These are phyloP conservation scores for Chloroclystis v-ata DNA, from an alignment of 2,888 invertebrate species.

Conservation along the genomic window DNA sequence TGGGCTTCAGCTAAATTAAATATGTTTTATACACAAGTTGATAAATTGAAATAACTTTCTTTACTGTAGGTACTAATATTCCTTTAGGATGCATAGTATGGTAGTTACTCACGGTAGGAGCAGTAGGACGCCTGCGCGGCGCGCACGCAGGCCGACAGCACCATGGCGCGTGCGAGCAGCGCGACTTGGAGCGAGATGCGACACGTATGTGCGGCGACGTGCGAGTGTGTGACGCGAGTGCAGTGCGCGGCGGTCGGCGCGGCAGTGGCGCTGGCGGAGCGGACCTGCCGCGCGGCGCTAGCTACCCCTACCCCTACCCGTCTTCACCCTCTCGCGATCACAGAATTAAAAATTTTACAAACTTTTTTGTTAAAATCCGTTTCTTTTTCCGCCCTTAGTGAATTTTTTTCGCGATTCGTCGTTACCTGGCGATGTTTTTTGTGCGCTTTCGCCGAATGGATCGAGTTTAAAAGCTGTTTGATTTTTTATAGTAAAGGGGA, in stretches of 20 bases:
- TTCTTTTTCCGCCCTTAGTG: constrained; percentile 77
- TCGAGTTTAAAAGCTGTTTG: constrained; percentile 76
- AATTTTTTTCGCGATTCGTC: constrained; percentile 73
- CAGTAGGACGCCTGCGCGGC: constrained; percentile 55
- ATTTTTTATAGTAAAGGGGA: constrained; percentile 72
- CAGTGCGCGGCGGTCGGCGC: constrained; percentile 9
- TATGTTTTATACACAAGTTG: no score
- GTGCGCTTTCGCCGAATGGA: constrained; percentile 56
- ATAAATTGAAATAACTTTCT: no score
- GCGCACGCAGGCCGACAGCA: constrained; percentile 68
- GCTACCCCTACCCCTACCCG: constrained; percentile 34
- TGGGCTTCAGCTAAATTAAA: no score
- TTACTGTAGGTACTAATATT: no score
- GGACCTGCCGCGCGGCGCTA: constrained; percentile 21
- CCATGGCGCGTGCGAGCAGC: constrained; percentile 42
- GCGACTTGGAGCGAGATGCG: not conserved
- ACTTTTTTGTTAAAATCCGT: constrained; percentile 74
- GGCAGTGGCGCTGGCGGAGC: constrained; percentile 17
- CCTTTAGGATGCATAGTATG: not conserved
- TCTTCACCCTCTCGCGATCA: constrained; percentile 43
- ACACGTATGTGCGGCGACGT: not conserved
- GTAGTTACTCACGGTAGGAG: constrained; percentile 59
- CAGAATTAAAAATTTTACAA: constrained; percentile 63
- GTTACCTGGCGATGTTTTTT: constrained; percentile 76
- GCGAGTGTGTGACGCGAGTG: constrained; percentile 6